A percentile compares a stretch with the other conserved stretches of the same genome.
These are phyloP conservation scores for Volucella zonaria DNA, from an alignment of 2,888 invertebrate species.

Conservation along the genomic window DNA sequence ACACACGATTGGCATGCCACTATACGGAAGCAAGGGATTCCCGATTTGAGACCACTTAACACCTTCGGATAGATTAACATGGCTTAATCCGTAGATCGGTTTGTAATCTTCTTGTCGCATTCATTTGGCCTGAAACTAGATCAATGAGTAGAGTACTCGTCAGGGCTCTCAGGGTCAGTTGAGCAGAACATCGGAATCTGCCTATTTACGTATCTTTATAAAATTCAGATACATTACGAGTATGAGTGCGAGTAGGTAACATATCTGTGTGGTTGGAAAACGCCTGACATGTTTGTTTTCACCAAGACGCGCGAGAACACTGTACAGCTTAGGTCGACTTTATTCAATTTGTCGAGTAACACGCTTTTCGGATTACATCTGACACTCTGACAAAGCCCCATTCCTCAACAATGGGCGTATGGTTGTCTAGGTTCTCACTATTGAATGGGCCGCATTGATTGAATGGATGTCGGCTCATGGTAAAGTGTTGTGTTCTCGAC, in stretches of 20 bases:
- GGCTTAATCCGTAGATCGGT: constrained; percentile 65
- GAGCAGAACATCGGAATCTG: constrained; percentile 19
- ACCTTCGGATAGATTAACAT: constrained; percentile 68
- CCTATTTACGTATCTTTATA: constrained; percentile 18
- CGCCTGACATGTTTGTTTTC: constrained; percentile 58
- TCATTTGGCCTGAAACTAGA: constrained; percentile 60
- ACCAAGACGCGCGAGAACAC: constrained; percentile 23
- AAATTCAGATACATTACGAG: constrained; percentile 22
- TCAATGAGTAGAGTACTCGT: constrained; percentile 58
- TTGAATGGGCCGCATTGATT: constrained; percentile 45
- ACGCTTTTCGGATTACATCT: constrained; percentile 81
- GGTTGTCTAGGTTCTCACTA: constrained; percentile 20
- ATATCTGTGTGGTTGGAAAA: not conserved
- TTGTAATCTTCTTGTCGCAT: constrained; percentile 63
- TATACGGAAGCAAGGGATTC: constrained; percentile 70
- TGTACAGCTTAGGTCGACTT: constrained; percentile 71
- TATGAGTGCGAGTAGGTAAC: not conserved
- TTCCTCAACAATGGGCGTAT: constrained; percentile 47
- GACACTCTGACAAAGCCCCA: constrained; percentile 74
- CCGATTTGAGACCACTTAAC: constrained; percentile 72
- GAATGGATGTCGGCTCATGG: constrained; percentile 60
- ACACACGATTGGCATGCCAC: constrained; percentile 60
- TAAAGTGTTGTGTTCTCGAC: constrained; percentile 32
- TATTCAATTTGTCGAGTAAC: constrained; percentile 81
- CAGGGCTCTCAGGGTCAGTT: not conserved